These are phyloP conservation scores for Napeogenes sylphis DNA, from an alignment of 2,888 invertebrate genomes.

Conservation along the genomic window DNA sequence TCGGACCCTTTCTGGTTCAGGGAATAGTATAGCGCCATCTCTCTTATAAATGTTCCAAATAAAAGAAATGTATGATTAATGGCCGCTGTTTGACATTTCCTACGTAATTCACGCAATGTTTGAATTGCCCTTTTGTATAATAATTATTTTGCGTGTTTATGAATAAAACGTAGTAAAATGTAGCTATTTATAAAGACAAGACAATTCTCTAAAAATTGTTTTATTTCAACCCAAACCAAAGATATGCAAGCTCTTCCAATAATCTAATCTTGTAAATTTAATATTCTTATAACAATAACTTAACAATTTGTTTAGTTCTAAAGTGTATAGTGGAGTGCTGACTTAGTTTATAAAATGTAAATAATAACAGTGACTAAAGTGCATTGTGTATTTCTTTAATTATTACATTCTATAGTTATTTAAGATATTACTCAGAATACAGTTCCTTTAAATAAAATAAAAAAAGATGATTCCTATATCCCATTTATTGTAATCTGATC, in stretches of 20 bases:
- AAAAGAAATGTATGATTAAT: conserved; percentile 54
- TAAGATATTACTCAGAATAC: too few species aligned
- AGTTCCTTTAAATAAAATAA: not conserved
- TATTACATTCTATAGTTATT: too few species aligned
- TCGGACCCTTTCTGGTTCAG: conserved; percentile 9
- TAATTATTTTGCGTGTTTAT: conserved; percentile 34
- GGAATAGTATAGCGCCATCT: conserved; percentile 32
- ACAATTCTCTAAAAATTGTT: conserved; percentile 12
- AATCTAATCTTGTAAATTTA: conserved; percentile 9
- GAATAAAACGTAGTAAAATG: conserved; percentile 45
- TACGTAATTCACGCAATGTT: conserved; percentile 38
- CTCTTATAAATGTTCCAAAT: conserved; percentile 39
- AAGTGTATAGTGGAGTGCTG: too few species aligned
- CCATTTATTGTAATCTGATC: too few species aligned
- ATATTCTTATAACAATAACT: too few species aligned
- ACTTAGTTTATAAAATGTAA: too few species aligned
- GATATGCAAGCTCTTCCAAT: conserved; percentile 17
- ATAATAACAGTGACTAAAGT: too few species aligned
- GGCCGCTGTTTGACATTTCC: conserved; percentile 67
- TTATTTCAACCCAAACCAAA: conserved; percentile 17
- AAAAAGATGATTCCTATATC: not conserved
- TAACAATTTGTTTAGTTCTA: too few species aligned
- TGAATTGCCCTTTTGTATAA: conserved; percentile 23
- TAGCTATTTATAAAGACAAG: conserved; percentile 19
- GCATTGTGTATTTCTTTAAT: too few species aligned